phyloP scores from a whole-genome alignment of 2,888 invertebrate species.

The Hoplodrina blanda region DNA sequence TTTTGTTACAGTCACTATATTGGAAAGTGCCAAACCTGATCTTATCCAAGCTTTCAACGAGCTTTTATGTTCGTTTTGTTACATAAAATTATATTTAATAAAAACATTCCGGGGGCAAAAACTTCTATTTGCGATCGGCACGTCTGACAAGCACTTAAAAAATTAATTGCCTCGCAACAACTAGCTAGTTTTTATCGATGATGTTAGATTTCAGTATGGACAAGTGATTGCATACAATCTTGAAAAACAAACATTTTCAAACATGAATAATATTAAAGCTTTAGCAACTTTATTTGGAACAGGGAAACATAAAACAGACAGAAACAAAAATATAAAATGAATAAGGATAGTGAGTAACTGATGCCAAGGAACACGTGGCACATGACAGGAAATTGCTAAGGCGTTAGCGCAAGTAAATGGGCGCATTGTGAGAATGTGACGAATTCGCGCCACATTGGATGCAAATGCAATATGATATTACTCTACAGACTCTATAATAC shows the following conservation, averaged over 20 bases:
- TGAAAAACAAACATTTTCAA: constrained; percentile 13
- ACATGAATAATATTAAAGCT: constrained; percentile 25
- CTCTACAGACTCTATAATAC: constrained; percentile 23
- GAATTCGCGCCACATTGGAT: constrained; percentile 58
- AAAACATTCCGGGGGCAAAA: constrained; percentile 29
- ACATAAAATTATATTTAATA: constrained; percentile 26
- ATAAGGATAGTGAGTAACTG: constrained; percentile 74
- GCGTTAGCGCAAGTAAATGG: constrained; percentile 66
- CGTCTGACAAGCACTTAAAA: constrained; percentile 32
- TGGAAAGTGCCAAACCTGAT: constrained; percentile 61
- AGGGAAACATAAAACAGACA: constrained; percentile 36
- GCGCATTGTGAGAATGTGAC: constrained; percentile 62
- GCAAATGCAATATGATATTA: constrained; percentile 61
- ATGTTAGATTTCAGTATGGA: constrained; percentile 28
- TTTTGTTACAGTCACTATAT: constrained; percentile 62
- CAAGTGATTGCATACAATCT: constrained; percentile 8
- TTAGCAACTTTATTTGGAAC: constrained; percentile 35
- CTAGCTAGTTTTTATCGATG: constrained; percentile 28
- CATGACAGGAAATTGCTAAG: constrained; percentile 78
- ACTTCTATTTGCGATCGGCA: constrained; percentile 27
- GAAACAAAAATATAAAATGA: constrained; percentile 65
- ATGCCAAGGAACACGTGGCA: constrained; percentile 66
- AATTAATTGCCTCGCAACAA: constrained; percentile 32
- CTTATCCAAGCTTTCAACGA: constrained; percentile 45
- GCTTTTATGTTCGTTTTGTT: constrained; percentile 44